Evolutionary conservation across 1,140 invertebrate genomes (phyloP).

Genomic region (Artemia franciscana): DNA sequence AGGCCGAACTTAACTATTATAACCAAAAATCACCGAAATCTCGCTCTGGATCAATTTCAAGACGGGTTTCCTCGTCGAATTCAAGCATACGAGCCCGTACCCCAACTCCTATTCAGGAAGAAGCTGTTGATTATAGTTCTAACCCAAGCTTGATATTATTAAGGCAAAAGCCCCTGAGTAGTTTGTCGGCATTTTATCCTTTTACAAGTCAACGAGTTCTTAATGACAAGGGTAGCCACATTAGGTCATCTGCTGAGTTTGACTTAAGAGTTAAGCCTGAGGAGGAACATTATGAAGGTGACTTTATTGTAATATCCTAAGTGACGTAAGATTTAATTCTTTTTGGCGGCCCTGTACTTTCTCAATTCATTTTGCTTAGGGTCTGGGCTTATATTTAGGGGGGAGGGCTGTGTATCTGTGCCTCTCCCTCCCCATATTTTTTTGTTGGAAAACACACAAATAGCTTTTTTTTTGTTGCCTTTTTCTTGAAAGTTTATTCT

Average conservation of each 20-base stretch:
- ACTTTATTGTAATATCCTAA: background rate
- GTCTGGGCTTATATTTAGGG: too few species aligned
- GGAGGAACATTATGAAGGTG: background rate
- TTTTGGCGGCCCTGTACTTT: too few species aligned
- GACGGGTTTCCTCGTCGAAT: background rate
- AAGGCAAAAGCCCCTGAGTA: background rate
- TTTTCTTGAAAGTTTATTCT: too few species aligned
- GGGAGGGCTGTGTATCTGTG: too few species aligned
- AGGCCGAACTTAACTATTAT: background rate
- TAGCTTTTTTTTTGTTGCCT: too few species aligned
- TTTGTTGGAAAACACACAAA: too few species aligned
- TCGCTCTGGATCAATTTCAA: background rate
- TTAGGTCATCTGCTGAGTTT: background rate
- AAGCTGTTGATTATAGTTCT: background rate
- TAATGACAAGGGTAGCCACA: background rate
- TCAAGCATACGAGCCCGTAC: background rate
- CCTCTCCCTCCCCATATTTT: too few species aligned
- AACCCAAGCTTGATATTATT: background rate
- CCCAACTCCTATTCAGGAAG: background rate
- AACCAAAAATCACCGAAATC: background rate
- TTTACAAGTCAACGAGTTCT: background rate
- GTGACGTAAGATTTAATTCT: too few species aligned
- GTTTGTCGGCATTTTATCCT: background rate
- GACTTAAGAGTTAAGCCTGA: background rate
- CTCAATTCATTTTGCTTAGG: too few species aligned